These are phyloP conservation scores for Erebia ligea DNA, from an alignment of 2,888 invertebrate species.

Conservation along the genomic window DNA sequence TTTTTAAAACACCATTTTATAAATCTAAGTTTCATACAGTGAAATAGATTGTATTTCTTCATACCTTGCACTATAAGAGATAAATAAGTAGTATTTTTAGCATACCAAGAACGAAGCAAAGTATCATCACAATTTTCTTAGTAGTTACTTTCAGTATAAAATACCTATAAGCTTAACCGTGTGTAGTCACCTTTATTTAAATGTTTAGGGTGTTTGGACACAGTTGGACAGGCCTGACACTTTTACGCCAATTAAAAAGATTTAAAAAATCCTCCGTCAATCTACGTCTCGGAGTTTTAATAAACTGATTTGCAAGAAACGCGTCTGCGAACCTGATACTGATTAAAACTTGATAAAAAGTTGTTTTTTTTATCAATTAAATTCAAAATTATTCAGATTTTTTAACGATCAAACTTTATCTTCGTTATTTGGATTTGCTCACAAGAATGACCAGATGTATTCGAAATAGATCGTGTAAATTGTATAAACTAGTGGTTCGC, in stretches of 20 bases:
- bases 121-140: too few relatives aligned
- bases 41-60: too few relatives aligned
- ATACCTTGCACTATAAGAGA: too few relatives aligned
- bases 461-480: too few relatives aligned
- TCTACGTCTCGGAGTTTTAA: constrained; percentile 25
- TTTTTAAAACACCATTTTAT: too few relatives aligned
- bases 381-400: neutral
- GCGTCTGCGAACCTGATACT: constrained; percentile 14
- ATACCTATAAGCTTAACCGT: neutral
- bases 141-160: neutral
- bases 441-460: too few relatives aligned
- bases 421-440: too few relatives aligned
- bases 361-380: neutral
- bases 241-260: constrained; percentile 52
- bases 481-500: too few relatives aligned
- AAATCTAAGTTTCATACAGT: too few relatives aligned
- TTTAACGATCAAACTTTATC: too few relatives aligned
- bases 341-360: constrained; percentile 1
- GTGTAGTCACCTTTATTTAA: constrained; percentile 35
- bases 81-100: too few relatives aligned
- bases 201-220: constrained; percentile 34
- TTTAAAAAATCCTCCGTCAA: constrained; percentile 51
- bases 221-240: constrained; percentile 45
- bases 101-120: too few relatives aligned
- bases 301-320: constrained; percentile 35